Base-by-base conservation (phyloP, 1,140 invertebrate species). In the Pseudoatta argentina region DNA sequence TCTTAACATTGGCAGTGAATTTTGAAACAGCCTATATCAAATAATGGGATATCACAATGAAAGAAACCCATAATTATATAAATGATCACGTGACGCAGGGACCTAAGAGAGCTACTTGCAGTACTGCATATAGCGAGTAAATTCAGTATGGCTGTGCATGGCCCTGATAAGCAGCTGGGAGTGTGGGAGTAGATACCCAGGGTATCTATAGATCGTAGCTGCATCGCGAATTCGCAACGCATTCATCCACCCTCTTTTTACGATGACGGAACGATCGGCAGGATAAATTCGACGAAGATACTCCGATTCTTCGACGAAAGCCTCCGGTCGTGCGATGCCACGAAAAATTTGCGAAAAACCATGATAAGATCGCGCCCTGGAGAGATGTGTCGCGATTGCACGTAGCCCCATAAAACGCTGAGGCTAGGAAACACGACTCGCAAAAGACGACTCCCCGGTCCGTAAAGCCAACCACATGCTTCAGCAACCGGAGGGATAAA, bases 111-210 rank as follows among this genome's bases (percentile, higher is more conserved):
- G 72, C 53, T 39, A 57, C 55, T 16, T 12, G 48, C 59, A 2
- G 10, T 14, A 10, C 12, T 14, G 14, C 16, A 3, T 51, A 21
- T 18, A 44, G 24, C 55, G 24, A 18, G 10, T 72, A 21, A 82
- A 73, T 63, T 44, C 69, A 83, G 69, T 83, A 83, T 83, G 79
- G 69, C 69, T 63, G 69, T 73, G 55, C 14, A 61, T 75, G 69
- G 55, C 69, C 44, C 39, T 34, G 79, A 83, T 75, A 75, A 83
- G 75, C 39, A 83, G 7, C 24, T 83, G 55, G 67, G 55, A 61
- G n/a, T 63, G 34, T 83, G 55, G 67, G 69, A 61, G 24, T 63
- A 51, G 66, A 24, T 59, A 24, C 12, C 24, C 67, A 48, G 53
- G 27, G 55, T 21, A 34, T 51, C 69, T 34, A 18, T 55, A n/a